Evolutionary conservation across 1,140 invertebrate species (phyloP), one percentile per base, ranked within the genome.

Genomic region (Chelonus insularis): DNA sequence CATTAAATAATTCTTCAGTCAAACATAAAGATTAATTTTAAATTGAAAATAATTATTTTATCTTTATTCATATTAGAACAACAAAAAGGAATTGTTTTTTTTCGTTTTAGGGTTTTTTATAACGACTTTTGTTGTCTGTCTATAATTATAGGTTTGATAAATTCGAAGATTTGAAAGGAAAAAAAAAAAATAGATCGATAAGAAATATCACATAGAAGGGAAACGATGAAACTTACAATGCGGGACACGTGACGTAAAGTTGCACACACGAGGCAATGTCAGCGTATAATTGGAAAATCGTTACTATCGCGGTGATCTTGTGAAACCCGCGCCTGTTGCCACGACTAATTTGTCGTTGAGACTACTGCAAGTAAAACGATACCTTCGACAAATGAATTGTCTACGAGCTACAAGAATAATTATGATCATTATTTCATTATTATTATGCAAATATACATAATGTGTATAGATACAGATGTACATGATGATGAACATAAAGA

Each of bases 281-380:
- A 72, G 68, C 73, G 69, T 74, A 63, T 78, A 79, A 80, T 80
- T 79, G 76, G 73, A 80, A 80, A 80, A 81, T 81, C 77, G 74
- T 81, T 81, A 71, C 63, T 79, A 78, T 77, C 77, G 70, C 59
- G 59, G 66, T 54, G 65, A 72, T 75, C 73, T 64, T 37, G 29
- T 36, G 25, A 16, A 29, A 68, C 69, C 48, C 52, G 57, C 43
- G 45, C 29, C 50, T 63, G 41, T 59, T 47, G 55, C 66, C 65
- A 57, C 55, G 63, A 65, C 65, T 76, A 76, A 77, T 72, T 70
- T 68, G 62, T 69, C 65, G 66, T 67, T 58, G 60, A 66, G 39
- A 62, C 25, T 55, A 55, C 41, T 54, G 9, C 51, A 56, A 29
- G 29, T 62, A 57, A 55, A 60, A 41, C 61, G 57, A 55, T 55